Evolutionary conservation across 2,113 vertebrate genomes (phyloP).

Genomic region (Odontophorus gujanensis): DNA sequence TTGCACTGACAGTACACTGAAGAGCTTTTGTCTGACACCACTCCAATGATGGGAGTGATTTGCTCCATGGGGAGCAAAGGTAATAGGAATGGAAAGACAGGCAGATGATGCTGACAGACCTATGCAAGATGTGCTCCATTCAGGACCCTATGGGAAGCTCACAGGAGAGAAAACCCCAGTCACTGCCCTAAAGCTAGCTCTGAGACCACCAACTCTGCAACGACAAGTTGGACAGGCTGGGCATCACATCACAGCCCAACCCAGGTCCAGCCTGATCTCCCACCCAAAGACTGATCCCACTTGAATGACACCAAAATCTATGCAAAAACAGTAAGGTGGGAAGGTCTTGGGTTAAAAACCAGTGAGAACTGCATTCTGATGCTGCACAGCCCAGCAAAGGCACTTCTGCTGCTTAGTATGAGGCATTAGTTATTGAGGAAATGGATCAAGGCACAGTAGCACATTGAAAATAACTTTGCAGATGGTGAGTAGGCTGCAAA

Average conservation of each 20-base stretch:
- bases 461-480: slow-evolving; percentile 11
- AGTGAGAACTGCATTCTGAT: background rate
- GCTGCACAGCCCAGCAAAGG: background rate
- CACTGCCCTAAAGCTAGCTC: background rate
- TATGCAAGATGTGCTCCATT: fast-evolving
- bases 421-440: background rate
- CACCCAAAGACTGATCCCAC: background rate
- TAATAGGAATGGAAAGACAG: background rate
- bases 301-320: background rate
- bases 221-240: background rate
- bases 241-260: background rate
- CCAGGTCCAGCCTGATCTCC: background rate
- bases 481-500: background rate
- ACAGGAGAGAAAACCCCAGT: background rate
- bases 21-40: background rate
- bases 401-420: background rate
- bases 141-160: background rate
- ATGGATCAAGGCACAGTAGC: background rate
- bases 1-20: background rate
- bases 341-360: background rate
- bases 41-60: background rate
- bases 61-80: background rate
- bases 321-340: background rate
- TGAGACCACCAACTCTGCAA: background rate
- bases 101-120: background rate